Conservation (phyloP, 2,797 vertebrate genomes). For the Neomorphus geoffroyi region DNA sequence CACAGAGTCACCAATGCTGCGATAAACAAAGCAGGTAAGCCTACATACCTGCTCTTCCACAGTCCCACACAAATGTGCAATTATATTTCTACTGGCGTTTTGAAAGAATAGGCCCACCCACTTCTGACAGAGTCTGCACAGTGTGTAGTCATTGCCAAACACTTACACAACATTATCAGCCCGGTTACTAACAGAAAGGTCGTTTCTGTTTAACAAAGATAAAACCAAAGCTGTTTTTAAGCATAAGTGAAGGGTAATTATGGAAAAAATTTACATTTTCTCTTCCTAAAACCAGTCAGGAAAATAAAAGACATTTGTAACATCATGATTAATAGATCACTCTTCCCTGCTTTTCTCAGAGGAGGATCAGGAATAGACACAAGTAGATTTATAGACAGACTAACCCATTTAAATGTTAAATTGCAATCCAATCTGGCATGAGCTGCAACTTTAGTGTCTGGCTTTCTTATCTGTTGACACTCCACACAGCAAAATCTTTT, state of each 20-base stretch:
- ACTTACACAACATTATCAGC: conserved; percentile 1
- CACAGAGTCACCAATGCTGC: background rate
- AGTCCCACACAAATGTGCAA: background rate
- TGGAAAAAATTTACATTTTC: background rate
- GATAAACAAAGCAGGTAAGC: background rate
- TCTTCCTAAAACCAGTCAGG: background rate
- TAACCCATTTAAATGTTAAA: conserved; percentile 33
- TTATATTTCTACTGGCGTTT: background rate
- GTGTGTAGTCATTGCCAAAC: background rate
- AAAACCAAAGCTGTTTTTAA: conserved; percentile 23
- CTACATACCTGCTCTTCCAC: background rate
- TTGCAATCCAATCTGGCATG: background rate
- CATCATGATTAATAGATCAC: conserved; percentile 9
- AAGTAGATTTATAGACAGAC: conserved; percentile 16
- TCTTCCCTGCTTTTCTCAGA: background rate
- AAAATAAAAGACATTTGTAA: background rate
- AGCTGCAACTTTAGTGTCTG: background rate
- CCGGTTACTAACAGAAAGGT: conserved; percentile 3
- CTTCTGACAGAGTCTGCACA: background rate
- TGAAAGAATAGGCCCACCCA: background rate
- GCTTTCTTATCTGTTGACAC: background rate
- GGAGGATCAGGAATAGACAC: background rate
- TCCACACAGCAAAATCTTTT: background rate
- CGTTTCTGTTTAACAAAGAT: conserved; percentile 39
- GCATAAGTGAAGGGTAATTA: background rate